These are phyloP conservation scores for Tiliacea citrago DNA, from an alignment of 2,888 invertebrate species.

Conservation along the genomic window DNA sequence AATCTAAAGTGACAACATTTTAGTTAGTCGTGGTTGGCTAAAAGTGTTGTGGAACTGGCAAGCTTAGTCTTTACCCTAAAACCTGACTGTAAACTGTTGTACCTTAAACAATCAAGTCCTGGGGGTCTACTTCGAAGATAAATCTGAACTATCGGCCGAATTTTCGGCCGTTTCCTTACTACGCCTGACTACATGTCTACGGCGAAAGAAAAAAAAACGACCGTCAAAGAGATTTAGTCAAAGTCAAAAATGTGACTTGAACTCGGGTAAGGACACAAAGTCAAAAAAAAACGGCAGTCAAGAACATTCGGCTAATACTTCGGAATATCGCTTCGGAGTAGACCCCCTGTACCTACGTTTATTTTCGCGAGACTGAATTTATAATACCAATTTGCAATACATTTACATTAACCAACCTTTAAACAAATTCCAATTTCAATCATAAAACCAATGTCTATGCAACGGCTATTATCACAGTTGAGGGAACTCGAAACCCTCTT, in stretches of 20 bases:
- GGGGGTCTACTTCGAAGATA: too few species aligned
- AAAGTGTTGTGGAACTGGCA: not conserved
- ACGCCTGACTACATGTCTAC: too few species aligned
- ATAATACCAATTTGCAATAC: conserved; percentile 1
- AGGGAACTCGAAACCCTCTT: conserved; percentile 21
- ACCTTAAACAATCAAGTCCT: not conserved
- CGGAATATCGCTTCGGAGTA: too few species aligned
- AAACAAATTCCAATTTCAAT: not conserved
- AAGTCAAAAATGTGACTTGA: too few species aligned
- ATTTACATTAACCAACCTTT: not conserved
- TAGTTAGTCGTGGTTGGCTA: not conserved
- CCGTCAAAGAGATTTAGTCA: too few species aligned
- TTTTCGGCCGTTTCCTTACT: not conserved
- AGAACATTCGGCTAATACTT: too few species aligned
- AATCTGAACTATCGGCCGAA: too few species aligned
- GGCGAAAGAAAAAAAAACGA: too few species aligned
- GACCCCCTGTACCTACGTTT: too few species aligned
- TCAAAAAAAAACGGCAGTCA: too few species aligned
- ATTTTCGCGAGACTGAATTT: not conserved
- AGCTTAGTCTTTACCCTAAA: not conserved
- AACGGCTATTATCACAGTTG: conserved; percentile 4
- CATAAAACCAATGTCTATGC: conserved; percentile 7
- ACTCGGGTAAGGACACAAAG: too few species aligned
- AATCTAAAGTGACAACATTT: not conserved
- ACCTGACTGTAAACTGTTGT: not conserved